Evolutionary conservation across 35 echinoderm and acorn worm genomes (phyloP).

Genomic region (Stichopus chloronotus): DNA sequence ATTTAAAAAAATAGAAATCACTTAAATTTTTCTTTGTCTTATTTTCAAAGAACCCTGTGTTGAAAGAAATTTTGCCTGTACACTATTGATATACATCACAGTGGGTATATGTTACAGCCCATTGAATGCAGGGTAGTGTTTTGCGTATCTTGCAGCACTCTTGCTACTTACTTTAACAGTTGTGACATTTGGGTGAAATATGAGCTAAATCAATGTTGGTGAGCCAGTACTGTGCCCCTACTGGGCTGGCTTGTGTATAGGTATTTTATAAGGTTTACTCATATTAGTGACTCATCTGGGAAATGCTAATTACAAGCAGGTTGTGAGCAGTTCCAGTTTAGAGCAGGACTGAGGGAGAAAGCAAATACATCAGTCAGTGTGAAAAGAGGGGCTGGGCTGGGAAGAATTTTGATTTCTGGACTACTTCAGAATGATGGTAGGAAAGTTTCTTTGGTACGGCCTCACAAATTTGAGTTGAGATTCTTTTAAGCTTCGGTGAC

Average conservation of each 20-base stretch:
- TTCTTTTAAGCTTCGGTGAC: no score
- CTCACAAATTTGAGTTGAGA: no score
- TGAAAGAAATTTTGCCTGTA: not conserved
- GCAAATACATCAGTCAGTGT: no score
- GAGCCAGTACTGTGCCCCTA: not conserved
- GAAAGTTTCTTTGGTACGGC: no score
- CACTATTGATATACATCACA: not conserved
- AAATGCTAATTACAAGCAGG: constrained; percentile 10
- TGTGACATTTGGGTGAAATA: constrained; percentile 20
- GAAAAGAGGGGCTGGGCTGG: no score
- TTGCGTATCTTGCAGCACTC: not conserved
- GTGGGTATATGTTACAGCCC: not conserved
- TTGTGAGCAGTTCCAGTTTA: not conserved
- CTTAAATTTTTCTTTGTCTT: not conserved
- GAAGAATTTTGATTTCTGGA: no score
- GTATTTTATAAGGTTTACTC: not conserved
- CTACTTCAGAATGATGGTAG: no score
- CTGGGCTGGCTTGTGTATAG: not conserved
- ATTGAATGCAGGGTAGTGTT: not conserved
- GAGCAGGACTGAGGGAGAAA: no score
- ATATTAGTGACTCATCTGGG: constrained; percentile 6
- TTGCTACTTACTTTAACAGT: not conserved
- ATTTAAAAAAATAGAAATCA: not conserved
- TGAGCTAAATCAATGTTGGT: constrained; percentile 13
- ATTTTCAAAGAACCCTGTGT: not conserved